phyloP scores from a whole-genome alignment of 2,888 invertebrate genomes.

The Cremastinae sp. region DNA sequence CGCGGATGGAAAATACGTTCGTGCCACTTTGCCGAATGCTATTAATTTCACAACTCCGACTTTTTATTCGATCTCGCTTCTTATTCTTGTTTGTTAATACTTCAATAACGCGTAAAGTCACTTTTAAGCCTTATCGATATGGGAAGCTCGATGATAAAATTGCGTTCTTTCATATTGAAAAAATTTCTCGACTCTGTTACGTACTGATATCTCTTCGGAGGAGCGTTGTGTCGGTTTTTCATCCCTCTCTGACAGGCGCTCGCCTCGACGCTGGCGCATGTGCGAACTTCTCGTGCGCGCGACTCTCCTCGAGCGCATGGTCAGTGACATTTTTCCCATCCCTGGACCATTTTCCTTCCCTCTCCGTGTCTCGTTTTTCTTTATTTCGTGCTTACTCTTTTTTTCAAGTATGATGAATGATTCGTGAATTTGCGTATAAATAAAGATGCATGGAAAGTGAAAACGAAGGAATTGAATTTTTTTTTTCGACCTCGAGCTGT shows the following conservation, averaged over 20 bases:
- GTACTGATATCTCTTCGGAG: conserved; percentile 32
- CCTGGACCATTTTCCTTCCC: not conserved
- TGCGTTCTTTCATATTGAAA: conserved; percentile 46
- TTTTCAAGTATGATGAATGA: no score
- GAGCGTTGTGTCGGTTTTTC: conserved; percentile 42
- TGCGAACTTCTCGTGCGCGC: conserved; percentile 29
- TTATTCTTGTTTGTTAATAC: no score
- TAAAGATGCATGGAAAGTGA: no score
- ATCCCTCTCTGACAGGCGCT: conserved; percentile 18
- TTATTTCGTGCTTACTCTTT: no score
- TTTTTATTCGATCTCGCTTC: no score
- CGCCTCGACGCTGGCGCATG: conserved; percentile 41
- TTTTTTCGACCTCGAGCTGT: no score
- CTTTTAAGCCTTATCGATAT: conserved; percentile 32
- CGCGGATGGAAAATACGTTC: not conserved
- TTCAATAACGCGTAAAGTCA: conserved; percentile 18
- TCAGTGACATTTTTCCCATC: conserved; percentile 32
- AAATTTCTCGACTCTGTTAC: conserved; percentile 39
- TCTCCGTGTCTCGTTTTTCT: no score
- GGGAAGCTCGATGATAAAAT: conserved; percentile 24
- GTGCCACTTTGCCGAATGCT: conserved; percentile 9
- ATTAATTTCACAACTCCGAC: conserved; percentile 7
- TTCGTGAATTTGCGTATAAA: no score
- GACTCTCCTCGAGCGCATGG: conserved; percentile 38
- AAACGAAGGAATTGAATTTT: no score